Evolutionary conservation across 2,797 vertebrate genomes (phyloP).

Genomic region (Karalla daura): DNA sequence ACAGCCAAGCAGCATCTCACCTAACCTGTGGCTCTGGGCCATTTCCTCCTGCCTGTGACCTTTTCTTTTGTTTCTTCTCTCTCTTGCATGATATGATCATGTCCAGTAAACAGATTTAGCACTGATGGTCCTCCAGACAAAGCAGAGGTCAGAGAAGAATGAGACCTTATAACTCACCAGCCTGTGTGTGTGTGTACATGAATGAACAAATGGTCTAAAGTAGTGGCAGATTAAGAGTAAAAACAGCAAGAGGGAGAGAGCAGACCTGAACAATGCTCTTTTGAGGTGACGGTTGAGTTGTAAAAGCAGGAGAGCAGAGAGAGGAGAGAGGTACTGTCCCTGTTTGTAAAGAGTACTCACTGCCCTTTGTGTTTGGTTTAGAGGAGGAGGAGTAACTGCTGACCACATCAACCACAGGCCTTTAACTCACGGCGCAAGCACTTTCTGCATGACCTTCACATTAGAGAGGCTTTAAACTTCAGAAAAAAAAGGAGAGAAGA

Average conservation of each 20-base stretch:
- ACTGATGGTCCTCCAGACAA: conserved; percentile 48
- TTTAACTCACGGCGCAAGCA: conserved; percentile 71
- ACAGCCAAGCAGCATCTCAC: conserved; percentile 41
- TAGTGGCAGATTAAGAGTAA: conserved; percentile 14
- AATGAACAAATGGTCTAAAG: conserved; percentile 5
- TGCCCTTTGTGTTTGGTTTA: conserved; percentile 74
- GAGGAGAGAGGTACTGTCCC: conserved; percentile 73
- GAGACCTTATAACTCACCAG: conserved; percentile 26
- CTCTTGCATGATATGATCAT: conserved; percentile 38
- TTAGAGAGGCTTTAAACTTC: conserved; percentile 60
- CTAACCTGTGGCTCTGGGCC: conserved; percentile 57
- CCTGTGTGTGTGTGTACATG: conserved; percentile 1
- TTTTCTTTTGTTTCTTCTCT: conserved; percentile 44
- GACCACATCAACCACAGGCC: conserved; percentile 82
- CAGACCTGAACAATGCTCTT: conserved; percentile 48
- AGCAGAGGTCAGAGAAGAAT: conserved; percentile 17
- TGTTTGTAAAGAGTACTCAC: conserved; percentile 59
- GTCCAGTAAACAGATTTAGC: conserved; percentile 2
- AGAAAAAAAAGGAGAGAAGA: not conserved
- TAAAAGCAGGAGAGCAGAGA: conserved; percentile 54
- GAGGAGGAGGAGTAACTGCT: conserved; percentile 75
- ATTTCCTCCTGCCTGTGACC: conserved; percentile 73
- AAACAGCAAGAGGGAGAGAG: not conserved
- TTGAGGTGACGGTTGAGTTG: conserved; percentile 53
- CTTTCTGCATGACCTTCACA: conserved; percentile 79